These are phyloP conservation scores for Coelopa frigida DNA, from an alignment of 1,140 invertebrate species.

Conservation along the genomic window DNA sequence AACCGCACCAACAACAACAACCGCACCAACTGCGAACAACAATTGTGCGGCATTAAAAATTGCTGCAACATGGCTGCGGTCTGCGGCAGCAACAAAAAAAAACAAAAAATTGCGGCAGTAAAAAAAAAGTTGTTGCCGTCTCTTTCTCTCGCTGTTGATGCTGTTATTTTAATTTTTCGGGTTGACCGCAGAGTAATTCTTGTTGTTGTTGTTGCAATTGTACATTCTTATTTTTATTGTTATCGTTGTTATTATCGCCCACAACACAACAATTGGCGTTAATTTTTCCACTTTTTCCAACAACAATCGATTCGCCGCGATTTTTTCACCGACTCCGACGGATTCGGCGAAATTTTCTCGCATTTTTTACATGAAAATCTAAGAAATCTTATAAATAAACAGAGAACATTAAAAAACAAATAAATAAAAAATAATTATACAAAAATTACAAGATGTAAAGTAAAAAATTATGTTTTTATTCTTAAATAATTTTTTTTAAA, in stretches of 20 bases:
- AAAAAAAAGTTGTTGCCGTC: constrained; percentile 1
- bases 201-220: not conserved
- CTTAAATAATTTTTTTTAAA: too few species aligned
- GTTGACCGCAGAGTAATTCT: constrained; percentile 4
- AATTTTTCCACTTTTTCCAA: not conserved
- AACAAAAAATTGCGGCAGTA: not conserved
- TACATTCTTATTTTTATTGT: not conserved
- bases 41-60: constrained; percentile 3
- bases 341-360: constrained; percentile 6
- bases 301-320: not conserved
- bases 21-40: not conserved
- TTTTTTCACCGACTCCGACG: not conserved
- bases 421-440: not conserved
- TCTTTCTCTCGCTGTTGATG: not conserved
- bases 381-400: not conserved
- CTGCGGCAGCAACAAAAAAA: not conserved
- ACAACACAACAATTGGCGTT: not conserved
- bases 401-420: not conserved
- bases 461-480: too few species aligned
- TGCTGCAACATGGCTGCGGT: not conserved
- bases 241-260: not conserved
- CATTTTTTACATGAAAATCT: not conserved
- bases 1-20: too few species aligned
- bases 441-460: not conserved
- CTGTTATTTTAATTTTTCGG: constrained; percentile 12